Percentiles rank a stretch among this genome's conserved stretches.
phyloP scores from a whole-genome alignment of 2,888 invertebrate species.

The Parnassius apollo region DNA sequence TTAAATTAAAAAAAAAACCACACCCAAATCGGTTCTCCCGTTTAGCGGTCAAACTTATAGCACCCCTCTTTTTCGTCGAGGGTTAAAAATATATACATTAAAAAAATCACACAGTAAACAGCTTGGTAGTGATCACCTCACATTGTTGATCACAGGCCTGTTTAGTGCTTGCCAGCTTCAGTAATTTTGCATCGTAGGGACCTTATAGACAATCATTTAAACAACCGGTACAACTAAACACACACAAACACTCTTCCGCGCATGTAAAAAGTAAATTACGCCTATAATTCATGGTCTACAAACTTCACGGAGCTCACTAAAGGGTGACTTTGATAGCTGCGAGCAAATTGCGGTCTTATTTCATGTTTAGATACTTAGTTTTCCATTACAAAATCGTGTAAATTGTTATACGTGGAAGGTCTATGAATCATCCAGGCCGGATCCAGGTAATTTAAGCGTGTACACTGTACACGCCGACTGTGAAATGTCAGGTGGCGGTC shows the following conservation, averaged over 20 bases:
- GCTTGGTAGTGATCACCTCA: too few relatives aligned
- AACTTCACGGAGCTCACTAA: constrained; percentile 11
- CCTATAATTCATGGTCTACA: constrained; percentile 16
- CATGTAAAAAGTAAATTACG: neutral
- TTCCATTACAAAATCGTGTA: constrained; percentile 23
- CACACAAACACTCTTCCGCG: neutral
- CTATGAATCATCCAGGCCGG: constrained; percentile 24
- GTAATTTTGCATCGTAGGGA: too few relatives aligned
- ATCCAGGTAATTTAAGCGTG: constrained; percentile 23
- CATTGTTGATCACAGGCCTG: too few relatives aligned
- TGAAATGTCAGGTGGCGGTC: constrained; percentile 22
- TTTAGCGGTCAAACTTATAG: too few relatives aligned
- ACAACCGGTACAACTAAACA: neutral
- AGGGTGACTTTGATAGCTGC: constrained; percentile 14
- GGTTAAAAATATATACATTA: too few relatives aligned
- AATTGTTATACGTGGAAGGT: constrained; percentile 6
- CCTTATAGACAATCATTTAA: too few relatives aligned
- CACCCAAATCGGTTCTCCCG: too few relatives aligned
- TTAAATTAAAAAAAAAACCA: too few relatives aligned
- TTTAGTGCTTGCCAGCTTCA: too few relatives aligned
- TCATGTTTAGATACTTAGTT: constrained; percentile 12
- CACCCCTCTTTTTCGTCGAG: too few relatives aligned
- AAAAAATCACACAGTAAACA: too few relatives aligned
- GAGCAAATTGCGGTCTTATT: constrained; percentile 5
- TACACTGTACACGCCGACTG: constrained; percentile 18